A percentile compares a stretch with the other conserved stretches of the same genome.
These are phyloP conservation scores for Amblyteles armatorius DNA, from an alignment of 2,888 invertebrate species.

Conservation along the genomic window DNA sequence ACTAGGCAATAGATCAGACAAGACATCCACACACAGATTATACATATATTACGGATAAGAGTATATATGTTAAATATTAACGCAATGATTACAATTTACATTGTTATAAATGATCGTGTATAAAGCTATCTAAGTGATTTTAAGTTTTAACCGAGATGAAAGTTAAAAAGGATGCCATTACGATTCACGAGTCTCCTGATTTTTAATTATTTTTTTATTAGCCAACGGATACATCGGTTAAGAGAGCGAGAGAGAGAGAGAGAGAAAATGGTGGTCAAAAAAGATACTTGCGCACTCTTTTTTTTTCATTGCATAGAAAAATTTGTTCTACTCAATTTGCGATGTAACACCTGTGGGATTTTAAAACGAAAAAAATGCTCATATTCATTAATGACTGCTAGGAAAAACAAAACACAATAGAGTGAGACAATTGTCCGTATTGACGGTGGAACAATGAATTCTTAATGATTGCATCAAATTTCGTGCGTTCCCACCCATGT, in stretches of 20 bases:
- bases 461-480: constrained; percentile 71
- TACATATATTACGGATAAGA: constrained; percentile 83
- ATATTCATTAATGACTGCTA: constrained; percentile 65
- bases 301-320: constrained; percentile 54
- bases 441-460: constrained; percentile 69
- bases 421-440: constrained; percentile 67
- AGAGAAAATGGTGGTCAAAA: constrained; percentile 4
- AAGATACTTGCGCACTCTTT: constrained; percentile 47
- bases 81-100: constrained; percentile 84
- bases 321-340: constrained; percentile 49
- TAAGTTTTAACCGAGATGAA: constrained; percentile 83
- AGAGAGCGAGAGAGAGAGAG: constrained; percentile 37
- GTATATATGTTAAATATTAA: constrained; percentile 84
- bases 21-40: constrained; percentile 78
- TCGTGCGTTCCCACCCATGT: constrained; percentile 76
- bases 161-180: constrained; percentile 83
- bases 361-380: constrained; percentile 69
- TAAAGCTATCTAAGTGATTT: constrained; percentile 84
- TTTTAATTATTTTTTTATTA: constrained; percentile 69
- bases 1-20: constrained; percentile 81
- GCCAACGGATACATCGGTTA: constrained; percentile 60
- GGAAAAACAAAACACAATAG: constrained; percentile 53
- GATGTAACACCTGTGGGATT: constrained; percentile 52
- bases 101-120: constrained; percentile 84
- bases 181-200: constrained; percentile 77